Evolutionary conservation across 2,797 vertebrate species (phyloP).

Genomic region (Scomberomorus guttatus): DNA sequence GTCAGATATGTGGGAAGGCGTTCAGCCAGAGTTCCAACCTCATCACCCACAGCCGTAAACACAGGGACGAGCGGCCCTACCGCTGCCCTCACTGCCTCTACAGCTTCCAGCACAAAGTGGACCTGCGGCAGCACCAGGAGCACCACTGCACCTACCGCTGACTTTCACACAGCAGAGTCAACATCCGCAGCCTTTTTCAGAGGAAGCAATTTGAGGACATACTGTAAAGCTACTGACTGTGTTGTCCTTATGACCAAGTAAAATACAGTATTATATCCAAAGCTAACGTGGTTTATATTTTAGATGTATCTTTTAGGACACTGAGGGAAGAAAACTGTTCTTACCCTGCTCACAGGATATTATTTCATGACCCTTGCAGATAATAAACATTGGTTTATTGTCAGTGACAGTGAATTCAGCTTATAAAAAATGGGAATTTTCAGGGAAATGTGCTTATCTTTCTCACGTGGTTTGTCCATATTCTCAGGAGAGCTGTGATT

Average conservation of each 20-base stretch:
- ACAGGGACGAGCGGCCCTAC: constrained; percentile 78
- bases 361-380: background rate
- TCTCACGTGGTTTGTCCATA: background rate
- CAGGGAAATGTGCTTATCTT: background rate
- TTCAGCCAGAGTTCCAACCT: constrained; percentile 92
- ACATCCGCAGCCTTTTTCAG: background rate
- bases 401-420: background rate
- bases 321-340: background rate
- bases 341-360: background rate
- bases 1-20: constrained; percentile 87
- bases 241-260: background rate
- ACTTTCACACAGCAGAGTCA: background rate
- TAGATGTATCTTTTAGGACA: background rate
- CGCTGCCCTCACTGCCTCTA: constrained; percentile 75
- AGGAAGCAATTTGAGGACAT: background rate
- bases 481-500: constrained; percentile 3
- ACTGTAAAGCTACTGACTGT: background rate
- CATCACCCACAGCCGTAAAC: constrained; percentile 89
- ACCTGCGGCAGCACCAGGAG: constrained; percentile 80
- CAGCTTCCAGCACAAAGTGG: constrained; percentile 79
- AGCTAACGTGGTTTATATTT: background rate
- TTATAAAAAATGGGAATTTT: background rate
- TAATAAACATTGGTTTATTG: background rate
- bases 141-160: constrained; percentile 64
- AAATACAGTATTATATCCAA: background rate